Evolutionary conservation across 1,140 invertebrate species (phyloP).

Genomic region (Macrocentrus cingulum): DNA sequence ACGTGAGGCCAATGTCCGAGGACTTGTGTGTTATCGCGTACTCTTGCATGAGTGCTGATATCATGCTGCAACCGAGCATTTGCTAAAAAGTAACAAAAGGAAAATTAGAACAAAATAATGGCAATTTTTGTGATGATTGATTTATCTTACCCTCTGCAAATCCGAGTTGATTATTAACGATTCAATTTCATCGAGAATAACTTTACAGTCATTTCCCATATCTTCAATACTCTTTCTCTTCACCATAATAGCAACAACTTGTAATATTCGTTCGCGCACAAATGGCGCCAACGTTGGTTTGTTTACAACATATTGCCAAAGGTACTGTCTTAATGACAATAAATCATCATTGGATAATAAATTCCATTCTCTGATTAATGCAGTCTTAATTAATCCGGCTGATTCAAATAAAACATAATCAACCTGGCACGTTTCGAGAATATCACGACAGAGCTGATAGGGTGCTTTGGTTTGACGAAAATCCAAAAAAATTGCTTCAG

Average conservation of each 20-base stretch:
- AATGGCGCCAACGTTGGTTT: conserved; percentile 64
- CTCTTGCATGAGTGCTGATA: conserved; percentile 82
- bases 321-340: conserved; percentile 73
- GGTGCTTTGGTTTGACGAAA: conserved; percentile 73
- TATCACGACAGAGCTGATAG: conserved; percentile 77
- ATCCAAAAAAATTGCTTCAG: conserved; percentile 28
- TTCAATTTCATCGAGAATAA: conserved; percentile 75
- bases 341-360: conserved; percentile 69
- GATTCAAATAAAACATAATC: conserved; percentile 88
- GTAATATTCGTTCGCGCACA: conserved; percentile 70
- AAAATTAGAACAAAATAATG: conserved; percentile 9
- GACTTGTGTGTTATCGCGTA: conserved; percentile 83
- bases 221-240: conserved; percentile 79
- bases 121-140: neutral
- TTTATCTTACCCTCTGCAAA: conserved; percentile 56
- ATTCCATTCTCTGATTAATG: conserved; percentile 81
- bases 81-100: conserved; percentile 56
- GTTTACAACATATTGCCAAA: conserved; percentile 75
- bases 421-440: conserved; percentile 75
- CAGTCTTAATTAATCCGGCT: conserved; percentile 79
- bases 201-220: conserved; percentile 67
- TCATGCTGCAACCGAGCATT: conserved; percentile 77
- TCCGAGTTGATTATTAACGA: conserved; percentile 69
- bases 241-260: conserved; percentile 84
- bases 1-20: conserved; percentile 81